Evolutionary conservation across 2,113 vertebrate species (phyloP), one percentile per base, ranked within the genome.

Genomic region (Corythornis vintsioides): DNA sequence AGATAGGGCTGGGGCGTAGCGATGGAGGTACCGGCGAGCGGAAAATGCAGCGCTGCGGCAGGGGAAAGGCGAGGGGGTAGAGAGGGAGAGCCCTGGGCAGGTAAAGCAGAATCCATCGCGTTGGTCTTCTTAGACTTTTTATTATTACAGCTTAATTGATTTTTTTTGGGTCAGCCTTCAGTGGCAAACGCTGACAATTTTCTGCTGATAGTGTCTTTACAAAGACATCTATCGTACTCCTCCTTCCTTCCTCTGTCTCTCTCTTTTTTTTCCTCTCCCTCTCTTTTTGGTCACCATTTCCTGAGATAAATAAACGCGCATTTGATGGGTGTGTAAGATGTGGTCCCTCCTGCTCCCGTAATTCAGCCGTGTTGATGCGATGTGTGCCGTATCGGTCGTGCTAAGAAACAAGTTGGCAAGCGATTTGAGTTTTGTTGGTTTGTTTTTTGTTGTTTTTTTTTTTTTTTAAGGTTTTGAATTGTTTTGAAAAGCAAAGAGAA

Each of bases 261-360:
- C 29, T 47, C 56, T 57, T n/a, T n/a, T 83, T 64, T 24, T 66
- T 60, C 47, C 22, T 74, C 65, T 59, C 40, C 31, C 61, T 57
- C 38, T 77, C 38, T 53, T 66, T 79, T 45, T 19, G 59, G 74
- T 50, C 63, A 63, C 42, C 40, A 64, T 92, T 95, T 94, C 57
- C 59, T 28, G 31, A 76, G 29, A 42, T 67, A 88, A 82, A 86
- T 87, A 65, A 91, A 90, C 17, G 53, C 8, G 14, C 40, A 50
- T 87, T 90, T 94, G 65, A 48, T 79, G 86, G 53, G 35, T 69
- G 60, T 79, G 63, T 67, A 22, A 76, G 83, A 60, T 48, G 86
- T 56, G 95, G 92, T 89, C 95, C 86, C 57, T 82, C 26, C 45
- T 56, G 73, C 88, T 60, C 20, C 55, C 13, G 33, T 72, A 83